These are phyloP conservation scores for Campaea margaritaria DNA, from an alignment of 2,888 invertebrate genomes.

Conservation along the genomic window DNA sequence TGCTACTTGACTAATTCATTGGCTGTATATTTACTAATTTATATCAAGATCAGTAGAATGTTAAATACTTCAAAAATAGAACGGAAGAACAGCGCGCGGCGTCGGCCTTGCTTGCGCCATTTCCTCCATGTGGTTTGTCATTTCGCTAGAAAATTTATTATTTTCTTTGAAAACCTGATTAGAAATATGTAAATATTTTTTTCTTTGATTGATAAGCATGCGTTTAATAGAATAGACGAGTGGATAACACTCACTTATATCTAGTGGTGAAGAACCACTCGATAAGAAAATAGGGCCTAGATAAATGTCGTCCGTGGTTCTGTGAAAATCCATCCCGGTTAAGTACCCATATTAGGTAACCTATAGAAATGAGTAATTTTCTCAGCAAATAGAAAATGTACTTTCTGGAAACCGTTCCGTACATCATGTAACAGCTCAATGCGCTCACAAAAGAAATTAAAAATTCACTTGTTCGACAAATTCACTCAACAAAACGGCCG, in stretches of 20 bases:
- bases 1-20: no score
- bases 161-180: no score
- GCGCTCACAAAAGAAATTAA: constrained; percentile 24
- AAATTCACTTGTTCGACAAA: constrained; percentile 32
- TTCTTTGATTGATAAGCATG: no score
- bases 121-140: constrained; percentile 5
- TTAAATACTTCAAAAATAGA: constrained; percentile 14
- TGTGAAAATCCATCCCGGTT: neutral
- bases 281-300: no score
- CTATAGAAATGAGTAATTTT: neutral
- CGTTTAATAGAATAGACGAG: no score
- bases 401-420: constrained; percentile 10
- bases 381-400: constrained; percentile 21
- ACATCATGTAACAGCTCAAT: constrained; percentile 13
- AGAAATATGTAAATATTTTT: no score
- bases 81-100: constrained; percentile 13
- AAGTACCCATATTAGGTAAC: neutral
- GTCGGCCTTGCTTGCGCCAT: constrained; percentile 11
- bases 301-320: no score
- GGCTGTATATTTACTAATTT: neutral
- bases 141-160: no score
- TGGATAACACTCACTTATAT: no score
- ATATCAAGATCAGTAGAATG: neutral
- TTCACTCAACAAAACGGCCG: neutral
- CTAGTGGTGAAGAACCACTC: no score